A percentile compares a stretch with the other conserved stretches of the same genome.
These are phyloP conservation scores for Scleropages formosus DNA, from an alignment of 2,797 vertebrate genomes.

Conservation along the genomic window DNA sequence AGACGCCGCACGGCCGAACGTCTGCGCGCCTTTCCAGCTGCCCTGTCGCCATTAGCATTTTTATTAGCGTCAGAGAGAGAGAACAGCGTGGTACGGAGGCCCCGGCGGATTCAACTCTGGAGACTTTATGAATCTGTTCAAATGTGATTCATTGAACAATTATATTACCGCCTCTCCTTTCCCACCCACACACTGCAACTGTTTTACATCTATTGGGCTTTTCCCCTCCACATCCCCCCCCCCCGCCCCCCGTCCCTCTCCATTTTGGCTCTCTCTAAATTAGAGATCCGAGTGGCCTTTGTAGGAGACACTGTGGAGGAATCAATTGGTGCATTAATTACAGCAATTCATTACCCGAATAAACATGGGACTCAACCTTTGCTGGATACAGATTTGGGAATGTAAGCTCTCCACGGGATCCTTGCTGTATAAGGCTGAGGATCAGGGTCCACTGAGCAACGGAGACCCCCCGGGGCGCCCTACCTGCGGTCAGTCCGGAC, in stretches of 20 bases:
- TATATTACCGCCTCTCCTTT: conserved; percentile 58
- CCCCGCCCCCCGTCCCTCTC: no score
- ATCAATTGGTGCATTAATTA: conserved; percentile 98
- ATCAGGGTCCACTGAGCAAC: conserved; percentile 81
- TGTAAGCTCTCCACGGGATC: conserved; percentile 74
- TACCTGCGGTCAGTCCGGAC: conserved; percentile 79
- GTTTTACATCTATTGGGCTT: conserved; percentile 66
- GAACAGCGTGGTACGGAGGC: conserved; percentile 47
- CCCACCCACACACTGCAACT: conserved; percentile 61
- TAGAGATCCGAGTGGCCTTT: conserved; percentile 93
- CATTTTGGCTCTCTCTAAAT: conserved; percentile 83
- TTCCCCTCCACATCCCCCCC: conserved; percentile 54
- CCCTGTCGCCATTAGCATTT: conserved; percentile 76
- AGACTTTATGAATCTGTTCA: conserved; percentile 78
- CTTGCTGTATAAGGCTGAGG: conserved; percentile 85
- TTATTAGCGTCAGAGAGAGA: conserved; percentile 66
- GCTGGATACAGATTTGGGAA: conserved; percentile 81
- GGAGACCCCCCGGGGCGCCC: conserved; percentile 80
- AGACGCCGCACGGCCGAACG: conserved; percentile 60
- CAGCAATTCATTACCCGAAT: conserved; percentile 96
- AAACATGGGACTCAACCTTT: conserved; percentile 87
- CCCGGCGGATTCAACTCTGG: conserved; percentile 52
- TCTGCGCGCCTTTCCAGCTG: conserved; percentile 59
- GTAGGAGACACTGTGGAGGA: conserved; percentile 80
- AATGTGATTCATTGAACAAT: conserved; percentile 82